A percentile compares a stretch with the other conserved stretches of the same genome.
These are phyloP conservation scores for Oeneis ivallda DNA, from an alignment of 2,888 invertebrate genomes.

Conservation along the genomic window DNA sequence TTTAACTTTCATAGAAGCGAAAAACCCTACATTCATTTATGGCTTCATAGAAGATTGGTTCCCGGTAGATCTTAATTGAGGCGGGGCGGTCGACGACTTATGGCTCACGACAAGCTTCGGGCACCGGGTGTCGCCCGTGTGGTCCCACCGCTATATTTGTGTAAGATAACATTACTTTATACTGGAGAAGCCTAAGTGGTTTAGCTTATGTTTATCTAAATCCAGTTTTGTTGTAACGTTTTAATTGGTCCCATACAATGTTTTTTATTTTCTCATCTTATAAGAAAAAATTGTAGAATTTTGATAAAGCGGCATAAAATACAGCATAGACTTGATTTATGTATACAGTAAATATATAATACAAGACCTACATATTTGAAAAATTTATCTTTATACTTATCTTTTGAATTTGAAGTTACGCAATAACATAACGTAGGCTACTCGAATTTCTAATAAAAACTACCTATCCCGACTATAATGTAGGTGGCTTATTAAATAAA, in stretches of 20 bases:
- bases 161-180: conserved; percentile 45
- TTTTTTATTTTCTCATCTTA: conserved; percentile 5
- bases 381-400: no score
- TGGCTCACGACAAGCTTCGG: conserved; percentile 71
- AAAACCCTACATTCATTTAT: conserved; percentile 64
- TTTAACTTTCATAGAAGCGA: conserved; percentile 41
- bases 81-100: conserved; percentile 59
- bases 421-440: no score
- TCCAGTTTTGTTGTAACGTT: conserved; percentile 9
- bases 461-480: no score
- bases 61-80: conserved; percentile 63
- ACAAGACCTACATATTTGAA: no score
- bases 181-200: conserved; percentile 10
- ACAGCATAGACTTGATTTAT: no score
- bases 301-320: no score
- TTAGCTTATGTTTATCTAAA: conserved; percentile 18
- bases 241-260: conserved; percentile 7
- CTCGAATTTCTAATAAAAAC: no score
- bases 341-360: no score
- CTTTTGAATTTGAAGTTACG: no score
- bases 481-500: no score
- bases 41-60: conserved; percentile 64
- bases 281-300: no score
- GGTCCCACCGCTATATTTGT: conserved; percentile 56
- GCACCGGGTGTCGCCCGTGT: conserved; percentile 64